Percentiles rank a stretch among this genome's conserved stretches.
Conservation (phyloP, 2,888 invertebrate species). For the Mamestra brassicae region DNA sequence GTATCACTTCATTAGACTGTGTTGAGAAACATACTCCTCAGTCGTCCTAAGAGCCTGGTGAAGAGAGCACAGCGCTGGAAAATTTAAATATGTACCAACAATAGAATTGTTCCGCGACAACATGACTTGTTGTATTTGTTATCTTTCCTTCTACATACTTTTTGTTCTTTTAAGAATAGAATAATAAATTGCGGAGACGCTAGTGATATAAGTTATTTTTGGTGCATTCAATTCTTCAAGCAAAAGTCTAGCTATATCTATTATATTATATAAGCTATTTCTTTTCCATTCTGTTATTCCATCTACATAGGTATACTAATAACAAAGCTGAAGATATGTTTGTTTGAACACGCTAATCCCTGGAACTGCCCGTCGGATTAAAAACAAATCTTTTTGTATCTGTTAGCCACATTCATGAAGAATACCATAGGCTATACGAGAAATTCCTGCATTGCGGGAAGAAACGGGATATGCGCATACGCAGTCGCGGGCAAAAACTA, state of each 20-base stretch:
- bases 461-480: no score
- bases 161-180: no score
- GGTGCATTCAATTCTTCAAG: neutral
- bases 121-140: neutral
- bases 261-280: neutral
- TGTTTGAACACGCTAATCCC: no score
- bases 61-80: conserved; percentile 17
- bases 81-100: conserved; percentile 25
- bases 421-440: no score
- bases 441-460: no score
- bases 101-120: neutral
- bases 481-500: no score
- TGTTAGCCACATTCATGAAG: no score
- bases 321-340: no score
- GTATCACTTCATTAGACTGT: conserved; percentile 78
- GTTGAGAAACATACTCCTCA: conserved; percentile 53
- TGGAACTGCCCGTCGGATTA: no score
- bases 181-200: no score
- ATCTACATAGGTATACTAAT: no score
- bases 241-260: neutral
- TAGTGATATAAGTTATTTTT: neutral
- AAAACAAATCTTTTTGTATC: no score
- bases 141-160: neutral
- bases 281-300: neutral
- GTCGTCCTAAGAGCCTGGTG: conserved; percentile 60